Evolutionary conservation across 1,140 invertebrate species (phyloP).

Genomic region (Caenorhabditis briggsae): DNA sequence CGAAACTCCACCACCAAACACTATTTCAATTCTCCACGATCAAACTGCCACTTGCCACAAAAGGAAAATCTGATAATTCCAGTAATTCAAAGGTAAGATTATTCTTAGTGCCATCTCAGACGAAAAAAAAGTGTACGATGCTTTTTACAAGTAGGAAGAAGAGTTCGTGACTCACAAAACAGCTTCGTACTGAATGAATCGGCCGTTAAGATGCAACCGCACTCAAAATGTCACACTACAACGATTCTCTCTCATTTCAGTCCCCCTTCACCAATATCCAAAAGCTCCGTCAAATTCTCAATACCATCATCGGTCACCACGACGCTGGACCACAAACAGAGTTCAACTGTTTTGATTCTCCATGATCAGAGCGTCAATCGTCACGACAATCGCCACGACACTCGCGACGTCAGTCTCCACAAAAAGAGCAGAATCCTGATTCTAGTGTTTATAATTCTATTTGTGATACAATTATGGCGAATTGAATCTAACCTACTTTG

Average conservation of each 20-base stretch:
- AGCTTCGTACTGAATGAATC: no score
- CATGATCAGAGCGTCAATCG: not conserved
- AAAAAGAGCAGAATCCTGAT: not conserved
- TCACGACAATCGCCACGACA: not conserved
- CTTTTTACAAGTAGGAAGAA: no score
- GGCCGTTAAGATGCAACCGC: no score
- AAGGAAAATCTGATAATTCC: no score
- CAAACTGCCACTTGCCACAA: no score
- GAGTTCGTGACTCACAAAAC: no score
- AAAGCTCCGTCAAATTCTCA: not conserved
- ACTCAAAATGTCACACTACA: not conserved
- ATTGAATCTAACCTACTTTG: not conserved
- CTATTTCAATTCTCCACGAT: no score
- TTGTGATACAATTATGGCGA: conserved; percentile 3
- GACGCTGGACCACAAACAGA: conserved; percentile 5
- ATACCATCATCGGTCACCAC: conserved; percentile 1
- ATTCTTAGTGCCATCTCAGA: not conserved
- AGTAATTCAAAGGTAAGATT: not conserved
- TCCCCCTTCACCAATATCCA: conserved; percentile 17
- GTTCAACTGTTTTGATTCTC: conserved; percentile 9
- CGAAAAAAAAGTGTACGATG: no score
- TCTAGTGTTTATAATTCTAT: not conserved
- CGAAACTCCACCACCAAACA: conserved; percentile 9
- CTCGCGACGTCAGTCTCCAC: not conserved
- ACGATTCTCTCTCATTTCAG: conserved; percentile 30